phyloP scores from a whole-genome alignment of 2,113 vertebrate genomes.

The Psammodynastes pulverulentus region DNA sequence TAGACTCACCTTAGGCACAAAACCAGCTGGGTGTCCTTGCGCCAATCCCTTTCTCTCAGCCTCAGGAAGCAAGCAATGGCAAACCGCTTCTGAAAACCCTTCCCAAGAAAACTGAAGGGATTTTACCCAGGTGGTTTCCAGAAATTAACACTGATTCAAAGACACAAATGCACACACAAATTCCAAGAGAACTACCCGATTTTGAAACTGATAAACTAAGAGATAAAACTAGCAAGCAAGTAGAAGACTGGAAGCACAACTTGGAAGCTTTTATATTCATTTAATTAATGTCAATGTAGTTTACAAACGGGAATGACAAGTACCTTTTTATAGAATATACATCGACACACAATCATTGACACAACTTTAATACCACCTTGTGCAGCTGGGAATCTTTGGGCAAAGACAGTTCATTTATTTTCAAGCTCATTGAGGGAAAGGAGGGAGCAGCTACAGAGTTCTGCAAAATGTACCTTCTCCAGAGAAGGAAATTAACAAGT shows the following conservation, averaged over 20 bases:
- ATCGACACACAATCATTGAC: conserved; percentile 87
- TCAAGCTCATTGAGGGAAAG: conserved; percentile 52
- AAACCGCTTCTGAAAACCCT: background rate
- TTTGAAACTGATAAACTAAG: conserved; percentile 4
- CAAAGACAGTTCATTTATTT: conserved; percentile 58
- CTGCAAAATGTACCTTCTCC: conserved; percentile 19
- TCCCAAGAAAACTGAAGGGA: background rate
- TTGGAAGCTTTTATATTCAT: conserved; percentile 78
- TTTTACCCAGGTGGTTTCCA: background rate
- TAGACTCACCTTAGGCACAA: background rate
- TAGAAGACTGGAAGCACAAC: background rate
- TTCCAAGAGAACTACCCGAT: background rate
- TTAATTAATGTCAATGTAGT: conserved; percentile 96
- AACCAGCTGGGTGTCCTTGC: background rate
- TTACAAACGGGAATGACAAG: conserved; percentile 94
- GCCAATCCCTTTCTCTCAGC: background rate
- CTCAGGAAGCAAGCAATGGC: background rate
- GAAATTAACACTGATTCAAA: background rate
- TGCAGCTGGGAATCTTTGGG: conserved; percentile 78
- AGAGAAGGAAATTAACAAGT: background rate
- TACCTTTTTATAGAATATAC: conserved; percentile 93
- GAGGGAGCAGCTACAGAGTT: background rate
- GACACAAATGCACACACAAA: background rate
- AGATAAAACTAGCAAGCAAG: background rate
- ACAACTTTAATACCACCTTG: conserved; percentile 75